Base-by-base conservation (phyloP, 2,888 invertebrate genomes). In the Liodrosophila aerea region DNA sequence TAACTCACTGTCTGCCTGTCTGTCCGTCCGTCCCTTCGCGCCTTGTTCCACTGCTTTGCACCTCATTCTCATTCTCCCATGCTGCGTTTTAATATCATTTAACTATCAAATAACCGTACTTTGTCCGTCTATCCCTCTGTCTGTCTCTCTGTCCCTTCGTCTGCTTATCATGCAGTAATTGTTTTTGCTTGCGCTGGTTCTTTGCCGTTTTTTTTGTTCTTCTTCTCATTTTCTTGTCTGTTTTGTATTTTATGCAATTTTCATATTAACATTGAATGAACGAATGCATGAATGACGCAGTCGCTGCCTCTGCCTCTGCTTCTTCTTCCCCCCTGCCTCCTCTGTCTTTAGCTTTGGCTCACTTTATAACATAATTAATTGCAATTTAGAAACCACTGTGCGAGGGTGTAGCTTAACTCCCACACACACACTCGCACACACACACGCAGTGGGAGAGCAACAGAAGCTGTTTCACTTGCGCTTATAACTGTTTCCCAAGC, bases 181-280 rank as follows among this genome's bases (percentile, higher is more conserved):
- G 57, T 54, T 61, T 47, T 53, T 65, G 51, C 45, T 5, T 22
- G 60, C 39, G 13, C 50, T 18, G 2, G 22, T 22, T 22, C 22
- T 22, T n/a, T 22, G 22, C 22, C 3, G 3, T 22, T 22, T 22
- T 22, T 22, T 22, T 5, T 4, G 22, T 29, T 56, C 43, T 40
- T 51, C 39, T 53, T 53, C 37, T 58, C 9, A 12, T 36, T 36
- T 45, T 18, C 9, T n/a, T 15, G 7, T 22, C 31, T 44, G 27
- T 54, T 53, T 27, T 44, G 39, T 41, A 59, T 43, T 76, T 61
- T 66, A 51, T 83, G 83, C 84, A 85, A 85, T 82, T 85, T 82
- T 85, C 81, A 76, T 83, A 85, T 82, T 85, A 82, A 64, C 84
- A 85, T 77, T 74, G 65, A 70, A 53, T 70, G 67, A 57, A 45